These are phyloP conservation scores for Conistra vaccinii DNA, from an alignment of 2,888 invertebrate species.

Conservation along the genomic window DNA sequence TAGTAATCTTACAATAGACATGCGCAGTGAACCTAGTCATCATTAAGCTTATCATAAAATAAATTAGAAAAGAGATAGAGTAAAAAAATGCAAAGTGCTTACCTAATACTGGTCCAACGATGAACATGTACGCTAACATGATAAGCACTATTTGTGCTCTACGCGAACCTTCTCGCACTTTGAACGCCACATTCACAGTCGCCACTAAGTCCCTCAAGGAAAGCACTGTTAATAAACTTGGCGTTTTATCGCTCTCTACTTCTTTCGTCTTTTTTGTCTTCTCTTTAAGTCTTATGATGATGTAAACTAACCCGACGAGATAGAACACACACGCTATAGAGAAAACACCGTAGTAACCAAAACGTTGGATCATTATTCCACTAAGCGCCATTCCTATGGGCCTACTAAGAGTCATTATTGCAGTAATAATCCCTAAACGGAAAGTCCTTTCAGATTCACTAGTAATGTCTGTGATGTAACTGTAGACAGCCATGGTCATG, in stretches of 20 bases:
- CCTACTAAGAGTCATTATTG: conserved; percentile 88
- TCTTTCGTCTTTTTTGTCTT: conserved; percentile 76
- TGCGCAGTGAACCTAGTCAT: not conserved
- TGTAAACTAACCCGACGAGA: conserved; percentile 85
- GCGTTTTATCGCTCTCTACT: conserved; percentile 77
- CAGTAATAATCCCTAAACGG: conserved; percentile 91
- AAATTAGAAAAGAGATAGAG: not conserved
- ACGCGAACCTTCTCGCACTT: conserved; percentile 79
- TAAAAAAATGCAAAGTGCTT: conserved; percentile 67
- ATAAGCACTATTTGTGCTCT: conserved; percentile 85
- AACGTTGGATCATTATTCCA: conserved; percentile 88
- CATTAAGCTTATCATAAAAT: not conserved
- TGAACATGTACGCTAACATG: conserved; percentile 87
- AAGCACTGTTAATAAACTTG: conserved; percentile 80
- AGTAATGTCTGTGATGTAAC: conserved; percentile 92
- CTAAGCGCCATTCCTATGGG: conserved; percentile 90
- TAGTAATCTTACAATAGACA: not conserved
- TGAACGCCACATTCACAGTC: conserved; percentile 87
- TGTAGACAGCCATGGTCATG: conserved; percentile 91
- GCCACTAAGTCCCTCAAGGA: conserved; percentile 84
- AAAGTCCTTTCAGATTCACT: conserved; percentile 91
- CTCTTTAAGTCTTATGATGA: conserved; percentile 83
- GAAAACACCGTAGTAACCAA: conserved; percentile 88
- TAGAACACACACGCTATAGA: conserved; percentile 85
- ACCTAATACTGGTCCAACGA: conserved; percentile 89